phyloP scores from a whole-genome alignment of 2,888 invertebrate species.

The Athalia cordata region DNA sequence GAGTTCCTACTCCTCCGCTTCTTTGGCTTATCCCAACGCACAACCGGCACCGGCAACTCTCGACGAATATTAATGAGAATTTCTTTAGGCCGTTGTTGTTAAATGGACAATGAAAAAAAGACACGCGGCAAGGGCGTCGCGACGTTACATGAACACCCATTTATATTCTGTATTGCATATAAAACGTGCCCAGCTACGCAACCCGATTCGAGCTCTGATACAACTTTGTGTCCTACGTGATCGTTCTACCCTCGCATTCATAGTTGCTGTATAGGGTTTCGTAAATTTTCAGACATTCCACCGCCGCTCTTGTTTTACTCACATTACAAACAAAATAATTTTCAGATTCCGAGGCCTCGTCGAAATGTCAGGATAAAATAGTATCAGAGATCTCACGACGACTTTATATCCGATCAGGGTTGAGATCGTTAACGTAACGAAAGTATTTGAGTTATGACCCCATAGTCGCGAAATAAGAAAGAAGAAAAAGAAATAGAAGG shows the following conservation, averaged over 20 bases:
- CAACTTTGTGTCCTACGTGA: too few species aligned
- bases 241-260: too few species aligned
- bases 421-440: constrained; percentile 5
- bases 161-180: constrained; percentile 21
- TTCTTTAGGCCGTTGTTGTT: constrained; percentile 23
- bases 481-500: neutral
- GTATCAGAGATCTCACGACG: neutral
- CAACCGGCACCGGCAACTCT: neutral
- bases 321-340: too few species aligned
- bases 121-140: constrained; percentile 2
- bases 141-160: constrained; percentile 23
- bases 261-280: too few species aligned
- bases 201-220: neutral
- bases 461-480: too few species aligned
- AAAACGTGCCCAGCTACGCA: too few species aligned
- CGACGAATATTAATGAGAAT: constrained; percentile 40
- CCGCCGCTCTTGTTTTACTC: too few species aligned
- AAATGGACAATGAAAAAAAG: constrained; percentile 32
- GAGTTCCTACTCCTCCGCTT: constrained; percentile 5
- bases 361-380: too few species aligned
- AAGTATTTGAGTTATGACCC: constrained; percentile 21
- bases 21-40: neutral
- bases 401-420: neutral
- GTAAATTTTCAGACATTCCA: too few species aligned
- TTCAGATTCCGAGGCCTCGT: too few species aligned